Evolutionary conservation across 2,888 invertebrate genomes (phyloP), one percentile per base, ranked within the genome.

Genomic region (Stenodera caucasica): DNA sequence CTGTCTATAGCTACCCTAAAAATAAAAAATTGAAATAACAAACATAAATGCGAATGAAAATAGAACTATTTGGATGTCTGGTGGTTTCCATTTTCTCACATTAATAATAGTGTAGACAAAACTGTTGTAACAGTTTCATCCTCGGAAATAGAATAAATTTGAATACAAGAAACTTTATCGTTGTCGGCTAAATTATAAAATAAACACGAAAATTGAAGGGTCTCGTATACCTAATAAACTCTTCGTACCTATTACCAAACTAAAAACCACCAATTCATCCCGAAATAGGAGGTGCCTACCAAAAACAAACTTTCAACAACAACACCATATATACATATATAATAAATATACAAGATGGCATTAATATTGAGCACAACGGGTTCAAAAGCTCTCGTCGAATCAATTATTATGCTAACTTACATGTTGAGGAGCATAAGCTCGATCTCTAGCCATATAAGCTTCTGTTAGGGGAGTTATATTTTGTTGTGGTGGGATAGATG

Each of bases 401-500:
- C 71, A 70, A 71, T 72, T 72, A 70, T 70, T 70, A 71, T 72
- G 69, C 65, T 68, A 70, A 78, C 80, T 77, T 76, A 80, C 80
- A 69, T 76, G 78, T 67, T 79, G 78, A 53, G 78, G 76, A 64
- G 75, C 73, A 66, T 75, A 78, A 69, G 75, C 73, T 60, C 78
- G 73, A 66, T 78, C 80, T 69, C 80, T 71, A 51, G 79, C 78
- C 71, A 80, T 75, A 71, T 79, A 80, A 65, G 80, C 80, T 68
- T 80, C 80, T 59, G 77, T 74, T 52, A 80, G 71, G 56, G 81
- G 79, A 56, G 79, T 80, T 57, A 76, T 73, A 64, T 71, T 64
- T 56, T 64, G 67, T 53, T 64, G 66, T 18, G 30, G 63, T 35
- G 63, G 63, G 29, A 53, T 64, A 54, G 74, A 67, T 55, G 73